Evolutionary conservation across 2,113 vertebrate genomes (phyloP).

Genomic region (Cercocebus atys): DNA sequence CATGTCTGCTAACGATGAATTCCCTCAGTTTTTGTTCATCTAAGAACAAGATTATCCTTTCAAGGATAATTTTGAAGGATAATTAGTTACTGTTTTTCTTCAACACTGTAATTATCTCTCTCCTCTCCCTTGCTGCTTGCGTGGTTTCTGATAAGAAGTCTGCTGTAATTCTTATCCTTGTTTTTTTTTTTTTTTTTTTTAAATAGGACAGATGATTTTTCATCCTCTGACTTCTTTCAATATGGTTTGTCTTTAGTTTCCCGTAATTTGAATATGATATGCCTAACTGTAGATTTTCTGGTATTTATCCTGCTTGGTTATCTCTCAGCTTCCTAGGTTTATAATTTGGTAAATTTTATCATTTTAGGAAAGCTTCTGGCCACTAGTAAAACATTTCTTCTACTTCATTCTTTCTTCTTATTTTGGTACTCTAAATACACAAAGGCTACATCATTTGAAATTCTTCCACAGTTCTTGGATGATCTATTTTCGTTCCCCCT

Average conservation of each 20-base stretch:
- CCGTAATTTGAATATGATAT: not conserved
- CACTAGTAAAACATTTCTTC: not conserved
- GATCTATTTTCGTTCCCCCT: not conserved
- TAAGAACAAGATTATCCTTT: not conserved
- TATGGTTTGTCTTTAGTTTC: not conserved
- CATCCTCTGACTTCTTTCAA: not conserved
- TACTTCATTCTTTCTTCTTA: not conserved
- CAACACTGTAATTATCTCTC: not conserved
- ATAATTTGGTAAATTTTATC: not conserved
- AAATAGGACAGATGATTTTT: not conserved
- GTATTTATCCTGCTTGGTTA: not conserved
- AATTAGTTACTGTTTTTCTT: not conserved
- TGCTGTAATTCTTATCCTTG: not conserved
- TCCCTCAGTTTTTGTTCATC: not conserved
- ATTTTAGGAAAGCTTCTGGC: not conserved
- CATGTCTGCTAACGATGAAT: not conserved
- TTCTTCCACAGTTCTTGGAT: not conserved
- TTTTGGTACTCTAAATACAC: not conserved
- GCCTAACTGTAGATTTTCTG: not conserved
- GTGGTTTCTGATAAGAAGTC: not conserved
- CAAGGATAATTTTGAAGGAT: not conserved
- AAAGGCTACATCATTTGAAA: not conserved
- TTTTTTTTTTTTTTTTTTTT: not conserved
- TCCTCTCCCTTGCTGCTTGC: not conserved
- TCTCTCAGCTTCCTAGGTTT: not conserved